Percentiles rank a stretch among this genome's conserved stretches.
Conservation (phyloP, 1,140 invertebrate genomes). For the Lysiphlebus fabarum region DNA sequence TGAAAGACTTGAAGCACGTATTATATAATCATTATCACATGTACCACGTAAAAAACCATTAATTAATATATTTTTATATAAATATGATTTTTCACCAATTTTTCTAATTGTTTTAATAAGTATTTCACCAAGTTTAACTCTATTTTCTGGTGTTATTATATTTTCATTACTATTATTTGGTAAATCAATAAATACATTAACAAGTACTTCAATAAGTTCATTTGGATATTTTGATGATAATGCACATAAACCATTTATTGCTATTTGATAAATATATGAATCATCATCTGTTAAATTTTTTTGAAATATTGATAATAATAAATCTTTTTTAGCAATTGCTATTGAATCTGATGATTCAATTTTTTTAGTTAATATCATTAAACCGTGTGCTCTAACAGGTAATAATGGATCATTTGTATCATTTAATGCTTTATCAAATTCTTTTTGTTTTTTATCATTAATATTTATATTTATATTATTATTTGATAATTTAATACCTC, state of each 20-base stretch:
- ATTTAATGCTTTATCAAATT: conserved; percentile 63
- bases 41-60: conserved; percentile 69
- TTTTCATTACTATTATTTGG: conserved; percentile 43
- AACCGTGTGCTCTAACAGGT: conserved; percentile 76
- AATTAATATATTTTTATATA: conserved; percentile 68
- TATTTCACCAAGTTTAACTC: conserved; percentile 81
- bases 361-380: conserved; percentile 70
- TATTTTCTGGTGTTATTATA: conserved; percentile 56
- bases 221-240: conserved; percentile 65
- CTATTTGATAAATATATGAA: conserved; percentile 78
- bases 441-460: conserved; percentile 41
- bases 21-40: conserved; percentile 68
- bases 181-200: conserved; percentile 59
- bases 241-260: conserved; percentile 72
- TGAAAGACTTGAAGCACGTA: conserved; percentile 78
- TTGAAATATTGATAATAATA: conserved; percentile 69
- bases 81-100: conserved; percentile 71
- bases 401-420: conserved; percentile 71
- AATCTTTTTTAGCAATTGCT: conserved; percentile 63
- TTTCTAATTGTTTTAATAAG: conserved; percentile 70
- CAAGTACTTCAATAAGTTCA: conserved; percentile 65
- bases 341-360: conserved; percentile 65
- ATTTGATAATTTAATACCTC: conserved; percentile 37
- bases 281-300: conserved; percentile 75
- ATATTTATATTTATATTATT: conserved; percentile 39